Conservation (phyloP, 2,113 vertebrate genomes). For the Onychostoma macrolepis region DNA sequence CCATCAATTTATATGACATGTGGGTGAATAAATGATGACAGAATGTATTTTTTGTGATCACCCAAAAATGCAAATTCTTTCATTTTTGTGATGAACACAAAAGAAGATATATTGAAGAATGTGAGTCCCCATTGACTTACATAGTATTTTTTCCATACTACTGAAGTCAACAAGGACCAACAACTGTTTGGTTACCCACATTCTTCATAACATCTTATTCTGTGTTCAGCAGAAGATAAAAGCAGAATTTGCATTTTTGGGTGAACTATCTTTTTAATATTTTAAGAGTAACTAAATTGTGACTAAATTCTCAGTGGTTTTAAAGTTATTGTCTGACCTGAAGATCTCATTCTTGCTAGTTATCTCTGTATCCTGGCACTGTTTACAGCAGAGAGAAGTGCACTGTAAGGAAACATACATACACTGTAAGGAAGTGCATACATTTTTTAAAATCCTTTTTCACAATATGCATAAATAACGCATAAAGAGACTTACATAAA, state of each 20-base stretch:
- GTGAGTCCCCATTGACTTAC: not conserved
- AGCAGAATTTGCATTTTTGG: not conserved
- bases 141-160: no score
- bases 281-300: not conserved
- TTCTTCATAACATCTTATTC: not conserved
- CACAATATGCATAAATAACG: no score
- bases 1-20: no score
- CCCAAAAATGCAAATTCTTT: no score
- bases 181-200: not conserved
- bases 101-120: not conserved
- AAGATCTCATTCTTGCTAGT: constrained; percentile 99
- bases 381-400: constrained; percentile 95
- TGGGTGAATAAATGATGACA: no score
- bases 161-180: not conserved
- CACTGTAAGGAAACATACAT: constrained; percentile 76
- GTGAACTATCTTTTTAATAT: not conserved
- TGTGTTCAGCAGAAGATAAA: not conserved
- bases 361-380: constrained; percentile 96
- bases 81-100: not conserved
- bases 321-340: constrained; percentile 80
- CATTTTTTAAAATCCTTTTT: not conserved
- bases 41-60: no score
- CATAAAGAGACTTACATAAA: not conserved
- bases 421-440: not conserved
- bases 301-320: not conserved